These are phyloP conservation scores for Phylloscopus trochiloides DNA, from an alignment of 2,113 vertebrate species.

Conservation along the genomic window DNA sequence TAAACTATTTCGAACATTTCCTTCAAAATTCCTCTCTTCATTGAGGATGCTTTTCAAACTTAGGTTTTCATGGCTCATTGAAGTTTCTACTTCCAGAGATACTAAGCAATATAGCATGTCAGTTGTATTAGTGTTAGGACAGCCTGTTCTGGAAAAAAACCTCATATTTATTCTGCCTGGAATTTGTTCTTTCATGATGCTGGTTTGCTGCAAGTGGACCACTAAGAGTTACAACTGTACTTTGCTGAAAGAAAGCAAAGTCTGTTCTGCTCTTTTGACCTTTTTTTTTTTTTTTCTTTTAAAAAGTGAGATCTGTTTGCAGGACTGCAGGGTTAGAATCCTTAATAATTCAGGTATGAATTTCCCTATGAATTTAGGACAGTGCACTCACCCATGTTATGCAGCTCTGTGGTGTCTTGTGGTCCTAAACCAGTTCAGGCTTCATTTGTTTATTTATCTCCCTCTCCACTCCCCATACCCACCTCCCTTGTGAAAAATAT, in stretches of 20 bases:
- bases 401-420: not conserved
- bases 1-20: not conserved
- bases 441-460: not conserved
- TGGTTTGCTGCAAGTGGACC: not conserved
- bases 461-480: rapidly evolving
- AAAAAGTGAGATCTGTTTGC: not conserved
- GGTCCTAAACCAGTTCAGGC: not conserved
- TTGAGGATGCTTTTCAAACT: not conserved
- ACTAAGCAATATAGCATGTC: not conserved
- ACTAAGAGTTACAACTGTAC: not conserved
- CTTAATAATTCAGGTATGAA: not conserved
- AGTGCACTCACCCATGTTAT: not conserved
- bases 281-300: not conserved
- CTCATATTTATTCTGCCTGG: not conserved
- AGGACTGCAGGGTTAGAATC: not conserved
- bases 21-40: not conserved
- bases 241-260: not conserved
- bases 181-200: not conserved
- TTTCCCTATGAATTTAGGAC: not conserved
- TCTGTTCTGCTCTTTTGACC: not conserved
- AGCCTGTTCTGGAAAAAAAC: not conserved
- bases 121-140: not conserved
- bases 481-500: not conserved
- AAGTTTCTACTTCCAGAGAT: not conserved
- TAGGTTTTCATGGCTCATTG: not conserved